phyloP scores from a whole-genome alignment of 2,797 vertebrate species.

The Echeneis naucrates region DNA sequence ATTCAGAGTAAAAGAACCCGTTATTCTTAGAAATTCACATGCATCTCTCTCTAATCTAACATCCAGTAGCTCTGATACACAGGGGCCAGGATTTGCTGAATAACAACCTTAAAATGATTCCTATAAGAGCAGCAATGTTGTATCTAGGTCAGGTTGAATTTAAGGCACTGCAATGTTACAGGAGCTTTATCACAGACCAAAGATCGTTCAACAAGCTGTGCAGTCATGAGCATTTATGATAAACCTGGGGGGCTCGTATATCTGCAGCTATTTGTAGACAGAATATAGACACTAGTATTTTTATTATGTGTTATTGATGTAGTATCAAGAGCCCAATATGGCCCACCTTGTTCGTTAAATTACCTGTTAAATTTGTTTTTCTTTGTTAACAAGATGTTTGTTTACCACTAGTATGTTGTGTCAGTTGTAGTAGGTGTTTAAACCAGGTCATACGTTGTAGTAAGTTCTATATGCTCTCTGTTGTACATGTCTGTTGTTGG shows the following conservation, averaged over 20 bases:
- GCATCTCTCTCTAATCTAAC: neutral
- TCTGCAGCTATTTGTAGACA: slow-evolving; percentile 19
- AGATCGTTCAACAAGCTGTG: neutral
- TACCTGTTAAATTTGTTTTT: slow-evolving; percentile 2
- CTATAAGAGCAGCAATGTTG: slow-evolving; percentile 25
- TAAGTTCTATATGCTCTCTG: slow-evolving; percentile 3
- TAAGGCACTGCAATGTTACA: slow-evolving; percentile 15
- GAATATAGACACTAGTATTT: slow-evolving; percentile 6
- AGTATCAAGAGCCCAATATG: neutral
- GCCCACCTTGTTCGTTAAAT: neutral
- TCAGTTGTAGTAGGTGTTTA: slow-evolving; percentile 12
- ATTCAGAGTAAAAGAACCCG: neutral
- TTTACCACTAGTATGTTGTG: neutral
- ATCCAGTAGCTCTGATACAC: slow-evolving; percentile 25
- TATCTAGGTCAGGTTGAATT: slow-evolving; percentile 65
- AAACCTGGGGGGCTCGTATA: neutral
- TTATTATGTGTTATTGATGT: neutral
- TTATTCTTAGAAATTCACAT: slow-evolving; percentile 20
- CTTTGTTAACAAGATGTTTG: neutral
- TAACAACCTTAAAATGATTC: slow-evolving; percentile 40
- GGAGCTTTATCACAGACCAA: slow-evolving; percentile 20
- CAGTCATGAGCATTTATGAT: slow-evolving; percentile 17
- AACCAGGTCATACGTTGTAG: slow-evolving; percentile 23
- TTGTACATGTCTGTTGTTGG: slow-evolving; percentile 18
- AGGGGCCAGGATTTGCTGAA: slow-evolving; percentile 18